Percentiles rank a stretch among this genome's conserved stretches.
Conservation (phyloP, 2,888 invertebrate genomes). For the Pasiphila rectangulata region DNA sequence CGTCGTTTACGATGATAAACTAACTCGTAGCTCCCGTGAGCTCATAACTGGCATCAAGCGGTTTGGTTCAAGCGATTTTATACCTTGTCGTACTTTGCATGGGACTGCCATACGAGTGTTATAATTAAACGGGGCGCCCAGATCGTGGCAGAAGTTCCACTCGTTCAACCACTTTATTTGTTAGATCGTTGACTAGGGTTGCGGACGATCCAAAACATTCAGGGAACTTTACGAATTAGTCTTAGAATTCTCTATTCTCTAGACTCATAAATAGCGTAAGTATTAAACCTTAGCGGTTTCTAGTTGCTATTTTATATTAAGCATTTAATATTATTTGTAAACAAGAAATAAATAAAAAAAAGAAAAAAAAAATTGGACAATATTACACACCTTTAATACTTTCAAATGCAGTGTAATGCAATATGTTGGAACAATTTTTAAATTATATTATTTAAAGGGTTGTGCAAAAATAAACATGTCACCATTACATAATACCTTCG, state of each 20-base stretch:
- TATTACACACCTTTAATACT: too few relatives aligned
- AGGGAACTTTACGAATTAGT: too few relatives aligned
- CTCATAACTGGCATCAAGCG: conserved; percentile 43
- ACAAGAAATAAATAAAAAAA: too few relatives aligned
- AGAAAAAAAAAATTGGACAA: too few relatives aligned
- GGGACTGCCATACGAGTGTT: conserved; percentile 53
- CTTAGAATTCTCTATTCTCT: too few relatives aligned
- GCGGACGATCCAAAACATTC: conserved; percentile 24
- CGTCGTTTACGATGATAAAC: conserved; percentile 46
- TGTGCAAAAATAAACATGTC: conserved; percentile 1
- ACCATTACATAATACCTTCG: conserved; percentile 14
- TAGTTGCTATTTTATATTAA: too few relatives aligned
- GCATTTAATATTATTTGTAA: too few relatives aligned
- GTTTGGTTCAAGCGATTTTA: conserved; percentile 49
- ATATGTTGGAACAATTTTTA: too few relatives aligned
- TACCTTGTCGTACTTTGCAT: conserved; percentile 56
- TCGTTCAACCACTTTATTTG: conserved; percentile 73
- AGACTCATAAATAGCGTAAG: too few relatives aligned
- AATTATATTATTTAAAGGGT: too few relatives aligned
- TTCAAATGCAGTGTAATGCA: too few relatives aligned
- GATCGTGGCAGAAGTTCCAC: conserved; percentile 74
- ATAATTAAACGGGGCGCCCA: conserved; percentile 68
- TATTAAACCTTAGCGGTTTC: too few relatives aligned
- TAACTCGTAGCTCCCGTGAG: conserved; percentile 42
- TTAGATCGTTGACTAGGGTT: conserved; percentile 73